Conservation (phyloP, 2,797 vertebrate genomes). For the Arctocebus calabarensis region DNA sequence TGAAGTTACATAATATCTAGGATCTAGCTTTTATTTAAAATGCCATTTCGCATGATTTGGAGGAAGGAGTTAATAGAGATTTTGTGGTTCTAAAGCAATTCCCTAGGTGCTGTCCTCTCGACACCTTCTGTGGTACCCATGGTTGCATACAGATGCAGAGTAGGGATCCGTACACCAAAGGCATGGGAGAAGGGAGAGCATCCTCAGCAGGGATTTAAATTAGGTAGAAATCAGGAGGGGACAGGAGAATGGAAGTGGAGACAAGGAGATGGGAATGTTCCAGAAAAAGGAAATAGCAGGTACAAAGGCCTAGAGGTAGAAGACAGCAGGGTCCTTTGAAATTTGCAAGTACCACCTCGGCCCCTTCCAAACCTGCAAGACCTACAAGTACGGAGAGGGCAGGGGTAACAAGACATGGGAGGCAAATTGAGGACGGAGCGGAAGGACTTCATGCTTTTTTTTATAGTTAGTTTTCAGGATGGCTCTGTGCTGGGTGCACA, state of each 20-base stretch:
- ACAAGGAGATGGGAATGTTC: neutral
- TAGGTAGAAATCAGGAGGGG: neutral
- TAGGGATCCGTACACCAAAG: neutral
- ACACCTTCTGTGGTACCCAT: neutral
- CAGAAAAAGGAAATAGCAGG: neutral
- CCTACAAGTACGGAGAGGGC: no score
- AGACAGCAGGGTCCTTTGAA: neutral
- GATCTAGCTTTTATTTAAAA: neutral
- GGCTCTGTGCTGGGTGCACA: rapidly evolving
- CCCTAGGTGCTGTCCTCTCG: neutral
- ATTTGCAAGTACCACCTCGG: neutral
- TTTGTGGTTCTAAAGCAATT: neutral
- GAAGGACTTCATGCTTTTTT: neutral
- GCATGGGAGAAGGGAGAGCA: neutral
- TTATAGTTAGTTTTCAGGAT: neutral
- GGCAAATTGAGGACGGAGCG: neutral
- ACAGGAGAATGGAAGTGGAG: no score
- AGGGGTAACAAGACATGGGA: no score
- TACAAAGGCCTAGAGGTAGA: neutral
- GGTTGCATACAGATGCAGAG: rapidly evolving
- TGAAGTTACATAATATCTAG: neutral
- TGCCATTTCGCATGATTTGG: neutral
- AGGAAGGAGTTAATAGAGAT: neutral
- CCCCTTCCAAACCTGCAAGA: no score
- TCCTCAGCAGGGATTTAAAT: neutral